A percentile compares a stretch with the other conserved stretches of the same genome.
phyloP scores from a whole-genome alignment of 2,888 invertebrate species.

The Peribatodes rhomboidaria region DNA sequence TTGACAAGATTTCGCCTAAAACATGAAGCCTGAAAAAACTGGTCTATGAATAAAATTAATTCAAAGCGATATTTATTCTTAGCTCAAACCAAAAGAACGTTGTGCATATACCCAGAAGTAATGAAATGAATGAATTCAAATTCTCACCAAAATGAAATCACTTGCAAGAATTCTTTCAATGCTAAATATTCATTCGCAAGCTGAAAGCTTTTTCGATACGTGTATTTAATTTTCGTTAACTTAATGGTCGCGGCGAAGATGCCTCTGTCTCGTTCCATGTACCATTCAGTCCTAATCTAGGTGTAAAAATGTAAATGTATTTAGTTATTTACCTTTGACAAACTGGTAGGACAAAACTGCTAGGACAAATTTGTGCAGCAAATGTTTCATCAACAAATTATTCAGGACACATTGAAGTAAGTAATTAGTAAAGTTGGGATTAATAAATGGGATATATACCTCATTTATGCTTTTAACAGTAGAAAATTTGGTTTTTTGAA shows the following conservation, averaged over 20 bases:
- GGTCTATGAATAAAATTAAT: no score
- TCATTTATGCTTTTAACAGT: no score
- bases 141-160: slow-evolving; percentile 35
- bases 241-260: slow-evolving; percentile 4
- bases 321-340: not conserved
- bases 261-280: not conserved
- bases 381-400: no score
- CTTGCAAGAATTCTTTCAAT: slow-evolving; percentile 37
- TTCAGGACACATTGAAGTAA: no score
- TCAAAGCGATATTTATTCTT: no score
- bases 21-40: no score
- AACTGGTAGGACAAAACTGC: not conserved
- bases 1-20: no score
- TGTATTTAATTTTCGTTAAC: slow-evolving; percentile 15
- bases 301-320: not conserved
- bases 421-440: no score
- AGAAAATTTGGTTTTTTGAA: no score
- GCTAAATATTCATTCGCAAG: slow-evolving; percentile 32
- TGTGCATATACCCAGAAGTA: not conserved
- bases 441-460: no score
- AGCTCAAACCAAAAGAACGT: not conserved
- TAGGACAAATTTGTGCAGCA: not conserved
- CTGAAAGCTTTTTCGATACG: slow-evolving; percentile 22
- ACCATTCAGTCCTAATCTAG: slow-evolving; percentile 1
- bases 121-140: not conserved